Conservation (phyloP, 2,797 vertebrate species). For the Mormyrus hasselquistii region DNA sequence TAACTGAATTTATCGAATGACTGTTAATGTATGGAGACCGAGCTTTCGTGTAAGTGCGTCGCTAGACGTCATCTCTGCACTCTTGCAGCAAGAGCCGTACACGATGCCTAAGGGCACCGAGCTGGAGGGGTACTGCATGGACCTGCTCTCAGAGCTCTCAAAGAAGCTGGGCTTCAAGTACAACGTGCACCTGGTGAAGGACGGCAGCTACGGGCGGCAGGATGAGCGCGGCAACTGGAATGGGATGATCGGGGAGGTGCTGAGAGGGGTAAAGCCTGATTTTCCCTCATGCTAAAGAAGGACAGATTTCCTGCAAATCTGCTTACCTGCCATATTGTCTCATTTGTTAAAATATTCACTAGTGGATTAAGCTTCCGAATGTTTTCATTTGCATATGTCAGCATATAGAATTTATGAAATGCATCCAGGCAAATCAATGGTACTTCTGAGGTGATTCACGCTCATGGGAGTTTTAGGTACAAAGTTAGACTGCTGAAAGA, state of each 20-base stretch:
- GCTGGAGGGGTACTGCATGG: slow-evolving; percentile 82
- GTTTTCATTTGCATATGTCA: background rate
- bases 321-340: background rate
- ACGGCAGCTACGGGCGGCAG: slow-evolving; percentile 63
- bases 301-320: background rate
- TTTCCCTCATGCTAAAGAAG: background rate
- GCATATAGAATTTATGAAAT: background rate
- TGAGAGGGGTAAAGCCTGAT: slow-evolving; percentile 62
- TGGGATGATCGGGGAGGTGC: slow-evolving; percentile 80
- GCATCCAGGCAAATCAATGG: background rate
- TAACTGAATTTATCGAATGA: background rate
- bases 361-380: background rate
- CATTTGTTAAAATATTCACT: background rate
- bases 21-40: background rate
- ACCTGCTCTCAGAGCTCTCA: slow-evolving; percentile 69
- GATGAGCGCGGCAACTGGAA: slow-evolving; percentile 71
- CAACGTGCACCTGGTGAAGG: slow-evolving; percentile 71
- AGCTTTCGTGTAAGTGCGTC: background rate
- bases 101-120: slow-evolving; percentile 60
- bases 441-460: background rate
- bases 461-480: background rate
- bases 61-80: background rate
- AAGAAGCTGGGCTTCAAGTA: slow-evolving; percentile 74
- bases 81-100: slow-evolving; percentile 74
- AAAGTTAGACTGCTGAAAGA: background rate